Evolutionary conservation across 2,888 invertebrate species (phyloP), one percentile per base, ranked within the genome.

Genomic region (Amblyteles armatorius): DNA sequence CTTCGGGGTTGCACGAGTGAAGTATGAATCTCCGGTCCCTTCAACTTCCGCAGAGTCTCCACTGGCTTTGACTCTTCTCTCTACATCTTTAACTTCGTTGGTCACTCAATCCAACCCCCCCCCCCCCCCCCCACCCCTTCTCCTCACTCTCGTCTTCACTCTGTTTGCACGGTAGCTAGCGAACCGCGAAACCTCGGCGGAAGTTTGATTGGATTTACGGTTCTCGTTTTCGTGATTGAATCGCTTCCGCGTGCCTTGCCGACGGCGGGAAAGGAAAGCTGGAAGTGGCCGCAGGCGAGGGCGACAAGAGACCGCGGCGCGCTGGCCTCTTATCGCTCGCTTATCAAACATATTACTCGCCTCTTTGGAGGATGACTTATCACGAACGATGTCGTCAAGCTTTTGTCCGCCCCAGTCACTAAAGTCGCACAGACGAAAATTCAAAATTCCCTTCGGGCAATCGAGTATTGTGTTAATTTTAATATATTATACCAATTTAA

Each of bases 131-230:
- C 44, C 13, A 52, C 71, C 71, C 5, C 22, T 11, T 0, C 0
- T 16, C 3, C 44, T 19, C 50, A 13, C 48, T 29, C 60, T 50
- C 74, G 57, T 67, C 19, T 44, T 68, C 44, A 29, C 65, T 79
- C 52, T 48, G 82, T 85, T 85, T 85, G 79, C 85, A 80, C 82
- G 67, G 63, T 57, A 67, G 60, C 83, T 81, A 79, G 81, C 83
- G 55, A 79, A 82, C 76, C 83, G 55, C 84, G 79, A 86, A 83
- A 81, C 85, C 84, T 69, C 84, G 79, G 71, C 86, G 84, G 83
- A 86, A 86, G 83, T 86, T 84, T 84, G 83, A 86, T 86, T 86
- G 83, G 74, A 83, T 86, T 86, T 83, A 81, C 83, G 77, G 84
- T 79, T 85, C 85, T 79, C 82, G 72, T 85, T 82, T 48, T 82